A percentile compares a stretch with the other conserved stretches of the same genome.
phyloP scores from a whole-genome alignment of 2,888 invertebrate genomes.

The Byasa hedistus region DNA sequence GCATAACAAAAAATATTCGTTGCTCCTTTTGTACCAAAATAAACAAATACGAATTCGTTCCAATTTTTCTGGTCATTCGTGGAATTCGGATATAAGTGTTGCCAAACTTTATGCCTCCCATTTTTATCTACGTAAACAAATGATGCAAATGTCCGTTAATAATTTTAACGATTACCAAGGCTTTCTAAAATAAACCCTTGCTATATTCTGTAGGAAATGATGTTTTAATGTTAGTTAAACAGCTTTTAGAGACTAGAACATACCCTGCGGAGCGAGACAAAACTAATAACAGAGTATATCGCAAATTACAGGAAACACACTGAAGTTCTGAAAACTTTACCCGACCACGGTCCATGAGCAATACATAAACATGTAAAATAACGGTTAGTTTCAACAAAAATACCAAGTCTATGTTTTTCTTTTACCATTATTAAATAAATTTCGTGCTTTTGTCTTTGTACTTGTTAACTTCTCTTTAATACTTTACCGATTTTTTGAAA shows the following conservation, averaged over 20 bases:
- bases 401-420: not conserved
- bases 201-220: not conserved
- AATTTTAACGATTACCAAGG: too few species aligned
- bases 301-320: conserved; percentile 18
- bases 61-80: too few species aligned
- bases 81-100: too few species aligned
- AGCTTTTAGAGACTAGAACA: conserved; percentile 1
- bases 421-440: not conserved
- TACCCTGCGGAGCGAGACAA: not conserved
- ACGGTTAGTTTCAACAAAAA: not conserved
- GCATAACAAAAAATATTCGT: too few species aligned
- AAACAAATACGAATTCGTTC: too few species aligned
- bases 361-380: conserved; percentile 6
- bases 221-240: not conserved
- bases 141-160: too few species aligned
- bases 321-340: conserved; percentile 12
- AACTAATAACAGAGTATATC: conserved; percentile 1
- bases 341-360: conserved; percentile 1
- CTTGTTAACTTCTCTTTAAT: too few species aligned
- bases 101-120: too few species aligned
- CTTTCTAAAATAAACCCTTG: not conserved
- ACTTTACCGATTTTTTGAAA: too few species aligned
- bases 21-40: too few species aligned
- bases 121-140: too few species aligned
- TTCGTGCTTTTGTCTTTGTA: too few species aligned